Evolutionary conservation across 30 jellyfish, hydroid and myxozoan species (phyloP), one percentile per base, ranked within the genome.

Genomic region (Haliclystus octoradiatus): DNA sequence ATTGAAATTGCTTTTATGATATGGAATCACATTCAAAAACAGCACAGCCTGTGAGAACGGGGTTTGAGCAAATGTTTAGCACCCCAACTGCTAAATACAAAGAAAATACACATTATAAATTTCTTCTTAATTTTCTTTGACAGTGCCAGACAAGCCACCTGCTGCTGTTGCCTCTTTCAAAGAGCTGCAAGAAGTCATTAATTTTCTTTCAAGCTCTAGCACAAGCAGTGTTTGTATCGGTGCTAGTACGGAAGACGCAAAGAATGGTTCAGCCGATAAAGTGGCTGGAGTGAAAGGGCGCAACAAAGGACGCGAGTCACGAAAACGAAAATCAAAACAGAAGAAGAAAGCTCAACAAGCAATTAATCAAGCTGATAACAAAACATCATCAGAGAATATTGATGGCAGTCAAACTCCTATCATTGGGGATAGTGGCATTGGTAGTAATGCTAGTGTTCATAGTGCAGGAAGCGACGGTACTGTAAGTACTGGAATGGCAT

Each of bases 131-230:
- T n/a, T n/a, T n/a, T n/a, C n/a, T n/a, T n/a, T n/a, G n/a, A n/a
- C n/a, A n/a, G n/a, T n/a, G n/a, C n/a, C n/a, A n/a, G 57, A 9
- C 19, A 40, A 40, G 57, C 57, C 57, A 5, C 57, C 57, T 40
- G 57, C 80, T 52, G 80, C 98, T 2, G 92, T 89, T 12, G 98
- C 98, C 27, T 89, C 98, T 4, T 89, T 89, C 62, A 94, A 89
- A 72, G 98, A 89, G 62, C 80, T 89, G n/a, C 95, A 89, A 69
- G 98, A 92, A 27, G 98, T 89, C 35, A 89, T 89, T 28, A 92
- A 89, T 72, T 76, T 89, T 34, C 63, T 89, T 49, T 89, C 98
- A 2, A 95, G 95, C 0, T 89, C 98, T 4, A 89, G 98, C 61
- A 71, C 95, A 1, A 89, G 98, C 72, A 89, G 95, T 69, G 81